phyloP scores from a whole-genome alignment of 2,113 vertebrate species.

The Acanthisitta chloris region DNA sequence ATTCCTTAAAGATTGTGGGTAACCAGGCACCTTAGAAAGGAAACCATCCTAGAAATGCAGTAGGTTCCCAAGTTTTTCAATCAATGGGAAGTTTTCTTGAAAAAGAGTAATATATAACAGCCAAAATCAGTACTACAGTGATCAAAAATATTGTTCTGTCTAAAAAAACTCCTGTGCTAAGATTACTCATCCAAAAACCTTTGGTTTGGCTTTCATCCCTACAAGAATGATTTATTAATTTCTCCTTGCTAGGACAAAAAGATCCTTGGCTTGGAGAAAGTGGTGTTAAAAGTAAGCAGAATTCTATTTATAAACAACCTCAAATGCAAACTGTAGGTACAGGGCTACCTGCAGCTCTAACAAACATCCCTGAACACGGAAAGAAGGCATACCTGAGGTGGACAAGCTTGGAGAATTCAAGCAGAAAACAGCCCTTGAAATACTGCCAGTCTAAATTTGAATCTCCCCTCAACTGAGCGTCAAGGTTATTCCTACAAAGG shows the following conservation, averaged over 20 bases:
- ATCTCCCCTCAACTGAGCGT: not conserved
- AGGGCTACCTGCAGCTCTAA: constrained; percentile 25
- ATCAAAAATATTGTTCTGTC: not conserved
- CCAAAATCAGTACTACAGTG: not conserved
- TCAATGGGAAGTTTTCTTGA: not conserved
- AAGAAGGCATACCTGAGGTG: constrained; percentile 29
- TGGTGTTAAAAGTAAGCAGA: not conserved
- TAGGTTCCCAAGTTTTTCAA: not conserved
- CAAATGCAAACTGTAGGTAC: not conserved
- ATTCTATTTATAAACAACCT: constrained; percentile 48
- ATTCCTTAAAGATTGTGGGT: not conserved
- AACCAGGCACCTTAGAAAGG: not conserved
- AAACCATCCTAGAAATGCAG: not conserved
- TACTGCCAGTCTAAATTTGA: constrained; percentile 54
- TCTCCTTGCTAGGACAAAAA: constrained; percentile 12
- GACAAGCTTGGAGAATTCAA: constrained; percentile 4
- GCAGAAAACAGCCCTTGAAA: constrained; percentile 58
- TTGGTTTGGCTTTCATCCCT: not conserved
- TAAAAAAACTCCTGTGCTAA: not conserved
- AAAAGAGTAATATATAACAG: not conserved
- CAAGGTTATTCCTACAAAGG: constrained; percentile 48
- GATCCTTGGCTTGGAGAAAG: not conserved
- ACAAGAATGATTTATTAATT: not conserved
- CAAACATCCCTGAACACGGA: not conserved
- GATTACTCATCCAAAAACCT: not conserved